A percentile compares a stretch with the other conserved stretches of the same genome.
Evolutionary conservation across 1,140 invertebrate species (phyloP).

Genomic region (Araneus ventricosus): DNA sequence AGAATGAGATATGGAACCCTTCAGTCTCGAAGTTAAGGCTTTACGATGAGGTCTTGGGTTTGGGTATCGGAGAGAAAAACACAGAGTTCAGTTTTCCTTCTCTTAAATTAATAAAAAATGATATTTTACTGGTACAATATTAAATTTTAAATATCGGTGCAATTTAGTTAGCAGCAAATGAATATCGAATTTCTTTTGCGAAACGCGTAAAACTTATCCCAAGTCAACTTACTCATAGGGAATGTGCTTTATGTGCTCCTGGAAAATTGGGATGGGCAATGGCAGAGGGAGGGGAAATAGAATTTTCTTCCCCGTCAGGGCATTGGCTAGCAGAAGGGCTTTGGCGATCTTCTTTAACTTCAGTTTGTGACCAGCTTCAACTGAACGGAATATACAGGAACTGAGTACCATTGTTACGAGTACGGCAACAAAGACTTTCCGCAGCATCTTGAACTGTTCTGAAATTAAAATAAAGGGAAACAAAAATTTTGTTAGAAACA

Average conservation of each 20-base stretch:
- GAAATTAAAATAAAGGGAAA: not conserved
- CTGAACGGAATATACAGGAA: not conserved
- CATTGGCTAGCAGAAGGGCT: constrained; percentile 49
- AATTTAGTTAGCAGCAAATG: no score
- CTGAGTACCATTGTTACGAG: not conserved
- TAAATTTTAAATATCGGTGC: no score
- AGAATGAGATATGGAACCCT: no score
- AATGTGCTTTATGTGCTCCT: constrained; percentile 58
- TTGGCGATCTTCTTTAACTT: constrained; percentile 65
- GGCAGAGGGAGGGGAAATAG: constrained; percentile 67
- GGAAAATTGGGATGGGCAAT: constrained; percentile 61
- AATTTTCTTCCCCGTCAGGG: constrained; percentile 67
- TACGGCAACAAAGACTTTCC: not conserved
- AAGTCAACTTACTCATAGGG: constrained; percentile 61
- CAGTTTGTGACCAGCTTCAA: constrained; percentile 58
- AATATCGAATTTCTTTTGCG: no score
- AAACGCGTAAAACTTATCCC: no score
- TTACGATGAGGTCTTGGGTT: no score
- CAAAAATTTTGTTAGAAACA: not conserved
- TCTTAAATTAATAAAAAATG: no score
- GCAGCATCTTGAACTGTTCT: constrained; percentile 14
- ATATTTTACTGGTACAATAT: no score
- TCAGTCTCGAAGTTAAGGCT: no score
- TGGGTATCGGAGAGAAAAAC: no score
- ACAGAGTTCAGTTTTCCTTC: no score